Evolutionary conservation across 2,113 vertebrate species (phyloP).

Genomic region (Oryzias javanicus): DNA sequence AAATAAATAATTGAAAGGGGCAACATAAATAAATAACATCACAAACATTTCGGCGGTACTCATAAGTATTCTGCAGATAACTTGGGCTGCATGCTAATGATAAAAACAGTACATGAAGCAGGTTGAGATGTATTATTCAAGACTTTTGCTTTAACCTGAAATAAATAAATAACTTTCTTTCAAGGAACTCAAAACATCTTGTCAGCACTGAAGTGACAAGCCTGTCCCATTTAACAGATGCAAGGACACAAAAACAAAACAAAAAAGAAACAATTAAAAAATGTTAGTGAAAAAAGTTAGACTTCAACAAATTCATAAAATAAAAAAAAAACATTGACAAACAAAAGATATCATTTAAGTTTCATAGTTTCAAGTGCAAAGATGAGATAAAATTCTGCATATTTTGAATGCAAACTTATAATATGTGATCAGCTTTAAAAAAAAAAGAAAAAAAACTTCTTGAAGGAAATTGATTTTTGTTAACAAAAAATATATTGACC

Average conservation of each 20-base stretch:
- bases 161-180: slow-evolving; percentile 72
- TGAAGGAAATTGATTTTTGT: no score
- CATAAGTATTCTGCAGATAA: slow-evolving; percentile 80
- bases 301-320: no score
- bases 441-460: no score
- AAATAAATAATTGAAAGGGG: slow-evolving; percentile 85
- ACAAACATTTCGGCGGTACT: slow-evolving; percentile 80
- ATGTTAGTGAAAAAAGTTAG: background rate
- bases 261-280: slow-evolving; percentile 54
- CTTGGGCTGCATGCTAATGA: slow-evolving; percentile 79
- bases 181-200: slow-evolving; percentile 67
- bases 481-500: no score
- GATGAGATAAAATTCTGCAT: no score
- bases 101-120: slow-evolving; percentile 74
- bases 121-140: slow-evolving; percentile 77
- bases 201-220: slow-evolving; percentile 69
- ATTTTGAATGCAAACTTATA: no score
- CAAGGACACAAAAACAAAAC: slow-evolving; percentile 65
- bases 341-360: no score
- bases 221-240: slow-evolving; percentile 68
- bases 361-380: no score
- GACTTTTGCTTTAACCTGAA: slow-evolving; percentile 41
- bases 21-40: slow-evolving; percentile 87
- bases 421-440: no score
- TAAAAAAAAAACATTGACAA: no score